Evolutionary conservation across 2,797 vertebrate species (phyloP), one percentile per base, ranked within the genome.

Genomic region (Pantherophis vulpinus): DNA sequence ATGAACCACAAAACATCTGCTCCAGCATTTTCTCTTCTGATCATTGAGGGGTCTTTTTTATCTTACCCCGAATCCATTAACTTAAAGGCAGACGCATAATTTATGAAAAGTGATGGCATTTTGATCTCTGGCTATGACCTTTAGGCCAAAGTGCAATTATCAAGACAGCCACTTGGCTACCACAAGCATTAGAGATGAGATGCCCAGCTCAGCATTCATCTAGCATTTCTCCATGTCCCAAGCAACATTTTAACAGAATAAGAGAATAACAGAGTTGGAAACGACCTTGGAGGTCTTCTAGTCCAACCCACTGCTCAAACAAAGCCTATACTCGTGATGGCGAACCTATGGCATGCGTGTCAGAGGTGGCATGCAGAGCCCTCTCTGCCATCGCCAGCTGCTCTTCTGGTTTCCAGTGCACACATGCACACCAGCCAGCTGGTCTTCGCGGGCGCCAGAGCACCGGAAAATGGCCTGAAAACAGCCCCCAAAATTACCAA

Each of bases 41-140:
- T 42, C 91, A 94, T 93, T 94, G 93, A 2, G 86, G 74, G 74
- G 66, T 74, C 94, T 12, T 5, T 95, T 55, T 61, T 25, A 94
- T 83, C 47, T 51, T 66, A 93, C 88, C 61, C 55, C 93, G 42
- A 2, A 27, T 88, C 94, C 93, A 95, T 96, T 95, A 95, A 93
- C 92, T 96, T 86, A 95, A 96, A 94, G 1, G 94, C 55, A 23
- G 90, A 54, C 95, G 70, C 86, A 97, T 96, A 95, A 97, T 96
- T 95, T 95, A 96, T 96, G 92, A 94, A 94, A 94, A 96, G 93
- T n/a, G 87, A 96, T 94, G 92, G 93, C 54, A 66, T 95, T 96
- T 97, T 96, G 96, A 95, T 96, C 90, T 94, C 91, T 95, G 90
- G 95, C 92, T 94, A 66, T 93, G 95, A 95, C 95, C 95, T 96